These are phyloP conservation scores for Amphiduros pacificus DNA, from an alignment of 2,888 invertebrate genomes.

Conservation along the genomic window DNA sequence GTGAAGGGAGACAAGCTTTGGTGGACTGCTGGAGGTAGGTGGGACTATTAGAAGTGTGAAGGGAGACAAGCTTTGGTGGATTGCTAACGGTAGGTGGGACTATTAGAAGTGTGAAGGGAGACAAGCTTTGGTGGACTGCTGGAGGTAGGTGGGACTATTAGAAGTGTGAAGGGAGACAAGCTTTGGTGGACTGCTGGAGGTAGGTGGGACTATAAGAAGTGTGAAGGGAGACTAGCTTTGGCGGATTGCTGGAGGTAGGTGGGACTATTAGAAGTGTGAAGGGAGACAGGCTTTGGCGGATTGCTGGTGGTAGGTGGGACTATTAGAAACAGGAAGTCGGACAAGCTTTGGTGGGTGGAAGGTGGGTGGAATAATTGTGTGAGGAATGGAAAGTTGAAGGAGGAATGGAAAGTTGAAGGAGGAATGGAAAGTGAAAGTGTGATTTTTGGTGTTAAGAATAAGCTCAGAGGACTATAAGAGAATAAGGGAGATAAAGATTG, in stretches of 20 bases:
- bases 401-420: not conserved
- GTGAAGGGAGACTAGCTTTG: not conserved
- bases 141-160: not conserved
- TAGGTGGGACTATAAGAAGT: not conserved
- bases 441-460: not conserved
- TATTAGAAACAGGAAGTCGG: not conserved
- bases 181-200: not conserved
- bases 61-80: not conserved
- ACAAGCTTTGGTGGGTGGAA: not conserved
- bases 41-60: not conserved
- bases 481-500: not conserved
- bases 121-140: not conserved
- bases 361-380: not conserved
- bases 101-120: not conserved
- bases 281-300: not conserved
- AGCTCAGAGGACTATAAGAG: not conserved
- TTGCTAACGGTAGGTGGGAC: not conserved
- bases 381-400: not conserved
- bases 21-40: not conserved
- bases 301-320: not conserved
- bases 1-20: not conserved
- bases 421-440: not conserved
- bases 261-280: not conserved
- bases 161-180: not conserved
- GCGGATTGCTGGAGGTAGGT: no score